Conservation (phyloP, 1,140 invertebrate genomes). For the Geopemphigus sp. region DNA sequence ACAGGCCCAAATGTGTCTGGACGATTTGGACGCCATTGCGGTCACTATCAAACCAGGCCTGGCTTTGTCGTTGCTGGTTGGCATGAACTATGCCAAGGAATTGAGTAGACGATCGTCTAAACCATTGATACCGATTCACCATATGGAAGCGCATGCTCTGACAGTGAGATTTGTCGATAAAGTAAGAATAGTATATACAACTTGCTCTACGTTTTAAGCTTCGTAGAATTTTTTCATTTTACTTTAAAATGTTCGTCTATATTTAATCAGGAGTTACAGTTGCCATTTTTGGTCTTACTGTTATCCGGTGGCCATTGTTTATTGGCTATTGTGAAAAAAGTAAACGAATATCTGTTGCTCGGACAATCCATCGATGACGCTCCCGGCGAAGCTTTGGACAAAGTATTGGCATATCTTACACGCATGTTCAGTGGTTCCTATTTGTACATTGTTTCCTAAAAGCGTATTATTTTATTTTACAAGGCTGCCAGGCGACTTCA, state of each 20-base stretch:
- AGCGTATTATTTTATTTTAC: conserved; percentile 52
- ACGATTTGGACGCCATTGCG: conserved; percentile 85
- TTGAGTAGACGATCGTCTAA: conserved; percentile 69
- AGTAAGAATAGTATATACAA: conserved; percentile 57
- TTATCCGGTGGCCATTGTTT: conserved; percentile 92
- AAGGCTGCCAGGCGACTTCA: conserved; percentile 83
- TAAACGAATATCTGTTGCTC: conserved; percentile 76
- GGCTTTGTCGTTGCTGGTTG: conserved; percentile 74
- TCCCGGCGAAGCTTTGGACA: conserved; percentile 64
- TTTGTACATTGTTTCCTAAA: neutral
- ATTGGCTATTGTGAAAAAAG: conserved; percentile 71
- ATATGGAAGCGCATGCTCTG: conserved; percentile 98
- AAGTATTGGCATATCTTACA: conserved; percentile 48
- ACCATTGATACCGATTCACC: conserved; percentile 93
- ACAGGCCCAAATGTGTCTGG: conserved; percentile 60
- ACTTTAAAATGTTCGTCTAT: neutral
- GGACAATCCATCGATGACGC: conserved; percentile 79
- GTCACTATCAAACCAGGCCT: conserved; percentile 86
- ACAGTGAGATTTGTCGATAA: conserved; percentile 72
- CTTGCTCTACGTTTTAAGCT: neutral
- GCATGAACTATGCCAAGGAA: conserved; percentile 79
- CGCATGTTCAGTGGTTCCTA: neutral
- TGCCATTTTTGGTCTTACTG: conserved; percentile 86
- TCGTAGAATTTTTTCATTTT: neutral
- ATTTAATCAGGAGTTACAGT: conserved; percentile 63